Base-by-base conservation (phyloP, 2,888 invertebrate genomes). In the Coecobrya sp. region DNA sequence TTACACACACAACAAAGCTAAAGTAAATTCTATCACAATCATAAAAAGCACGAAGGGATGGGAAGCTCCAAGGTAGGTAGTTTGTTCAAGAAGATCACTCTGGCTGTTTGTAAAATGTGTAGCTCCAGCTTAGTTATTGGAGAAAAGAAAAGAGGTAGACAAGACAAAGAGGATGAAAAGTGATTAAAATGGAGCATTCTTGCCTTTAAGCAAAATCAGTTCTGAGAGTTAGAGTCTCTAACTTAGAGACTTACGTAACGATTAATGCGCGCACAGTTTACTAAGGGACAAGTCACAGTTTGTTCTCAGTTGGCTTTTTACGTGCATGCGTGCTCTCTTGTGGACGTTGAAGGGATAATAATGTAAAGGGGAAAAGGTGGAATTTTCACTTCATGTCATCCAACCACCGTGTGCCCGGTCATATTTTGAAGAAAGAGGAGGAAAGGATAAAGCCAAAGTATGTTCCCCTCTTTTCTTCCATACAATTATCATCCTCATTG, bases 321-420 rank as follows among this genome's bases (percentile, higher is more conserved):
- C 1, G 10, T 13, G 65, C 27, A 27, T 65, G 25, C 27, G 25
- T 11, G 27, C 27, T n/a, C n/a, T n/a, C n/a, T n/a, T n/a, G n/a
- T n/a, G n/a, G n/a, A 25, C 0, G 65, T n/a, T 22, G 8, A 27
- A 22, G 65, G 55, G 36, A 36, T 30, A 27, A 36, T 4, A 2
- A 82, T 13, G 13, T 13, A 42, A 42, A 45, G 85, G 16, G 22
- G 27, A 70, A 49, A 52, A 11, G 22, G 85, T 52, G 76, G 76
- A 49, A 86, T 79, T 87, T 79, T 22, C 87, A 87, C 79, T 87
- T n/a, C n/a, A n/a, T n/a, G n/a, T n/a, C n/a, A n/a, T n/a, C n/a
- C n/a, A n/a, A n/a, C n/a, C n/a, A n/a, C n/a, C n/a, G n/a, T n/a
- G n/a, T n/a, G n/a, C n/a, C n/a, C n/a, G n/a, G n/a, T n/a, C n/a